Evolutionary conservation across 2,113 vertebrate genomes (phyloP).

Genomic region (Chionis minor): DNA sequence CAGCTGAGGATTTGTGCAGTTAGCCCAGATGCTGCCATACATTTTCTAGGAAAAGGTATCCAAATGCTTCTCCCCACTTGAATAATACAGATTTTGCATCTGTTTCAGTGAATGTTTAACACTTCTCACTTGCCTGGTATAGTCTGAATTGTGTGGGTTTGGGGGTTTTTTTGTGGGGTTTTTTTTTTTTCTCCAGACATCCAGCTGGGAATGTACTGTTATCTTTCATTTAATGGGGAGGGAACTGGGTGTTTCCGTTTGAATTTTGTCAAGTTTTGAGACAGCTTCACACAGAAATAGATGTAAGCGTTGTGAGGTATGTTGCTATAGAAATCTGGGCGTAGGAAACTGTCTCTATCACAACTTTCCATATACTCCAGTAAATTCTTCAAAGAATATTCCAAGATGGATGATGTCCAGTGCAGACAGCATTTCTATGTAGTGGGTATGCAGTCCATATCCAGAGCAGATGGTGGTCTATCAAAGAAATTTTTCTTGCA

Average conservation of each 20-base stretch:
- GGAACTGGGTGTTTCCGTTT: neutral
- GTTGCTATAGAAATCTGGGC: neutral
- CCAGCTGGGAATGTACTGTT: neutral
- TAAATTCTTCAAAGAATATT: constrained; percentile 1
- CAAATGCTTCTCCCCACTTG: neutral
- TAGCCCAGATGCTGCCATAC: neutral
- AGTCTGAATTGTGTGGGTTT: neutral
- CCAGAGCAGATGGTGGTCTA: neutral
- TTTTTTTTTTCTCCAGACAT: neutral
- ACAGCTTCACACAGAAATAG: neutral
- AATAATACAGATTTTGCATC: neutral
- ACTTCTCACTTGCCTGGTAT: neutral
- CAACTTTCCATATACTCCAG: neutral
- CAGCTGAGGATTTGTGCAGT: neutral
- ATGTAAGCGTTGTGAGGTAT: neutral
- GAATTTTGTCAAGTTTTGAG: neutral
- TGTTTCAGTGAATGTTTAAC: neutral
- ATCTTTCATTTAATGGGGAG: neutral
- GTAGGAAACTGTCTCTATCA: neutral
- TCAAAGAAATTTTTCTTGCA: neutral
- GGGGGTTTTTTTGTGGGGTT: neutral
- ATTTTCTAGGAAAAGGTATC: neutral
- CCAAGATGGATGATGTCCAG: neutral
- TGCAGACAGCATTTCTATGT: neutral
- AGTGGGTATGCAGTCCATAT: neutral